Evolutionary conservation across 2,797 vertebrate species (phyloP).

Genomic region (Tolypeutes matacus): DNA sequence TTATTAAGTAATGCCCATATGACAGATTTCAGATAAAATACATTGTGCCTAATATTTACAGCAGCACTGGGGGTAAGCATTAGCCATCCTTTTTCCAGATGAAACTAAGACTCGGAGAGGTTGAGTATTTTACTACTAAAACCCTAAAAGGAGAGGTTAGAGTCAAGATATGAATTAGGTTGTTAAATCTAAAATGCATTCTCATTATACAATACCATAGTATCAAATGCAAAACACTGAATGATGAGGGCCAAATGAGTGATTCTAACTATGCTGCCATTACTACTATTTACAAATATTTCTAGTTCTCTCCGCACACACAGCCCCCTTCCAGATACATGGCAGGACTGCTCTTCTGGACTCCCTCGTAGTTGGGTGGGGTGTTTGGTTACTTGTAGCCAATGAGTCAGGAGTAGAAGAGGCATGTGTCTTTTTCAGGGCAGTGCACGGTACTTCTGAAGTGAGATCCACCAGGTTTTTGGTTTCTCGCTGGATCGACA

Average conservation of each 20-base stretch:
- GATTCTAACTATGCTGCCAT: background rate
- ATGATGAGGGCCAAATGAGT: background rate
- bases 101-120: background rate
- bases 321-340: background rate
- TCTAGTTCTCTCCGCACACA: background rate
- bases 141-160: background rate
- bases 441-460: background rate
- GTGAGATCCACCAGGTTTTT: background rate
- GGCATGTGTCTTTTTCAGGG: background rate
- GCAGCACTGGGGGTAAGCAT: rapidly evolving
- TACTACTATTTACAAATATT: background rate
- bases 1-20: background rate
- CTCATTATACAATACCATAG: background rate
- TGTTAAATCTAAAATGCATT: background rate
- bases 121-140: background rate
- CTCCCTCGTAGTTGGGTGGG: background rate
- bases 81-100: background rate
- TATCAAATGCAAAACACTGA: background rate
- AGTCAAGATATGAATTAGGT: background rate
- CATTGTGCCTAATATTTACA: background rate
- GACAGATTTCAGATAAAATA: background rate
- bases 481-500: background rate
- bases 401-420: background rate
- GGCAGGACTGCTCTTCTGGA: background rate
- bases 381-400: background rate